These are phyloP conservation scores for Thalassarche chlororhynchos DNA, from an alignment of 2,113 vertebrate genomes.

Conservation along the genomic window DNA sequence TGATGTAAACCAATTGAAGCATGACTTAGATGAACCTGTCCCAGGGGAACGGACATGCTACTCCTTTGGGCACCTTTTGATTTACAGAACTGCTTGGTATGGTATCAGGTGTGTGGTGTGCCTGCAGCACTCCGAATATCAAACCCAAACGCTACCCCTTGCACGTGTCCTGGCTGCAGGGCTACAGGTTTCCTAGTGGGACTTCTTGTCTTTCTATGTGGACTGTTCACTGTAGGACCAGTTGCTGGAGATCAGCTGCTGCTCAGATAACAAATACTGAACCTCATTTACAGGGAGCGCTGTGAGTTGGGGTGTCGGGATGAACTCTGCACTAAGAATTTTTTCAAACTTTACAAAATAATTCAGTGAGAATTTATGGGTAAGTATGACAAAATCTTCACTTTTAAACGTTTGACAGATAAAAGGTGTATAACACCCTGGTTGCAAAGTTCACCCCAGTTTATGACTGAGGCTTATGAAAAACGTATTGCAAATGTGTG, in stretches of 20 bases:
- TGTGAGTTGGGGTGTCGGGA: neutral
- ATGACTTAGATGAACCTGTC: neutral
- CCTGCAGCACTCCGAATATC: neutral
- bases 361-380: neutral
- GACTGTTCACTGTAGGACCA: neutral
- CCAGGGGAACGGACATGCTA: neutral
- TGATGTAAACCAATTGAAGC: neutral
- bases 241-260: neutral
- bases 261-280: neutral
- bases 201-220: neutral
- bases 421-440: neutral
- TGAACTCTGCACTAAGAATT: neutral
- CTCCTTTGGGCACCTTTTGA: neutral
- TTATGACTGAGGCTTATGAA: neutral
- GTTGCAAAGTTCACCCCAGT: neutral
- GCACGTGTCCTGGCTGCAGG: fast-evolving
- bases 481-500: fast-evolving
- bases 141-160: neutral
- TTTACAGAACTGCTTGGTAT: neutral
- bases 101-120: neutral
- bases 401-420: neutral
- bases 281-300: neutral
- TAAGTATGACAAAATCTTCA: neutral
- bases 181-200: neutral
- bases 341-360: neutral